phyloP scores from a whole-genome alignment of 2,888 invertebrate species.

The Conomelus anceps region DNA sequence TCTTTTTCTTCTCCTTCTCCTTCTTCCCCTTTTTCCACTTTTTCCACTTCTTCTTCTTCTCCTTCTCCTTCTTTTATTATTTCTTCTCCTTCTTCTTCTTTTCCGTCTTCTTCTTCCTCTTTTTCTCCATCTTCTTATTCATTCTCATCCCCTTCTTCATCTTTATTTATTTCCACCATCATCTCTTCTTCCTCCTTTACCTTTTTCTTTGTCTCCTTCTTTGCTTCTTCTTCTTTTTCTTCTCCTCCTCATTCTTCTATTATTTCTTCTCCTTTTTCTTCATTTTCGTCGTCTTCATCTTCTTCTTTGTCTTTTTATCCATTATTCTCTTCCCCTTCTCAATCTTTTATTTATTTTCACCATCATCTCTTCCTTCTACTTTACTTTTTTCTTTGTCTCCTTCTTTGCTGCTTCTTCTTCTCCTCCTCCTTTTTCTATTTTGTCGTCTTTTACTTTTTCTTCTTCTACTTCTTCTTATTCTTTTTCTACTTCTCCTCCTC shows the following conservation, averaged over 20 bases:
- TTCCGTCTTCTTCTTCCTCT: background rate
- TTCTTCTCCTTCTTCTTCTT: background rate
- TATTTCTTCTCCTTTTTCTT: background rate
- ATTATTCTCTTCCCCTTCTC: too few species aligned
- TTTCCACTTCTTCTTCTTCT: background rate
- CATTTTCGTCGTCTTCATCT: background rate
- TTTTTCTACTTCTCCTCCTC: background rate
- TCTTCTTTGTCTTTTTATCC: too few species aligned
- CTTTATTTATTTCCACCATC: background rate
- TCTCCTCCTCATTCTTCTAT: background rate
- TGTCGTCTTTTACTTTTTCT: background rate
- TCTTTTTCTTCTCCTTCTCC: too few species aligned
- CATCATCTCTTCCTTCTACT: too few species aligned
- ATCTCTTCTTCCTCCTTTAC: background rate
- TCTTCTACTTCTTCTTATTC: background rate
- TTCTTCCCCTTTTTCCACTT: too few species aligned
- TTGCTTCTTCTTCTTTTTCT: background rate
- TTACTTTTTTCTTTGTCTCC: too few species aligned
- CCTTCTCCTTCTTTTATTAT: background rate
- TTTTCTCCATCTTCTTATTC: background rate
- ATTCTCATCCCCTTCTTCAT: background rate
- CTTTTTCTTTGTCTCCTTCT: background rate
- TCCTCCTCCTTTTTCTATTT: background rate
- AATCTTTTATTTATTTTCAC: too few species aligned
- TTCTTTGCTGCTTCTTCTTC: background rate